Percentiles rank a stretch among this genome's conserved stretches.
These are phyloP conservation scores for Stenotaenia linearis DNA, from an alignment of 2,888 invertebrate genomes.

Conservation along the genomic window DNA sequence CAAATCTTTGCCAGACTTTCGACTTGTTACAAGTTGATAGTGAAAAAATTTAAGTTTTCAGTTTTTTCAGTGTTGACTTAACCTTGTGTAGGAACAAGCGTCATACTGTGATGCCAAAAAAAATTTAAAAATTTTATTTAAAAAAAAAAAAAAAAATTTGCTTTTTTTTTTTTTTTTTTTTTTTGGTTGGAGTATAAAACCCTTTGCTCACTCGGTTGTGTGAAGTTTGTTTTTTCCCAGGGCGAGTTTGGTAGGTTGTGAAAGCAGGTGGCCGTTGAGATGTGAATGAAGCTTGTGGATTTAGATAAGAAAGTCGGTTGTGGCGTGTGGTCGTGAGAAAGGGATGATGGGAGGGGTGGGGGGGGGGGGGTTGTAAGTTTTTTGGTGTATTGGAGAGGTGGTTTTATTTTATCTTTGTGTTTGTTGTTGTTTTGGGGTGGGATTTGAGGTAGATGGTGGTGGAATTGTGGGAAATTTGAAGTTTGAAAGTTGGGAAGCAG, in stretches of 20 bases:
- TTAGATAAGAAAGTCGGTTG: not conserved
- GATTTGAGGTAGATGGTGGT: too few relatives aligned
- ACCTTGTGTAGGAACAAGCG: not conserved
- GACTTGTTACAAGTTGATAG: not conserved
- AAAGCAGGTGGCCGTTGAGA: not conserved
- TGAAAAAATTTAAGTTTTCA: not conserved
- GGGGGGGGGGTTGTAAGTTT: too few relatives aligned
- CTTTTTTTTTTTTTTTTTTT: too few relatives aligned
- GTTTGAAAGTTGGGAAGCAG: too few relatives aligned
- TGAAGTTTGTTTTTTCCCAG: not conserved
- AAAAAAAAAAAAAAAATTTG: too few relatives aligned
- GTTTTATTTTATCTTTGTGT: too few relatives aligned
- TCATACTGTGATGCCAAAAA: not conserved
- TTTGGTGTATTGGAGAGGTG: too few relatives aligned
- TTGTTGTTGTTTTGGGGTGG: too few relatives aligned
- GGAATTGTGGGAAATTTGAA: too few relatives aligned
- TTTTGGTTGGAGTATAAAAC: too few relatives aligned
- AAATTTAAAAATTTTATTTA: too few relatives aligned
- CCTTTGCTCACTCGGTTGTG: not conserved
- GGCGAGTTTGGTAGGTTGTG: not conserved
- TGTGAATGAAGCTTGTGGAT: not conserved
- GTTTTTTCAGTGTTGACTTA: not conserved
- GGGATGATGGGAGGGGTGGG: too few relatives aligned
- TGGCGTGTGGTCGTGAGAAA: not conserved
- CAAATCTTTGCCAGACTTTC: not conserved